Evolutionary conservation across 1,140 invertebrate genomes (phyloP).

Genomic region (Aphelinus atriplicis): DNA sequence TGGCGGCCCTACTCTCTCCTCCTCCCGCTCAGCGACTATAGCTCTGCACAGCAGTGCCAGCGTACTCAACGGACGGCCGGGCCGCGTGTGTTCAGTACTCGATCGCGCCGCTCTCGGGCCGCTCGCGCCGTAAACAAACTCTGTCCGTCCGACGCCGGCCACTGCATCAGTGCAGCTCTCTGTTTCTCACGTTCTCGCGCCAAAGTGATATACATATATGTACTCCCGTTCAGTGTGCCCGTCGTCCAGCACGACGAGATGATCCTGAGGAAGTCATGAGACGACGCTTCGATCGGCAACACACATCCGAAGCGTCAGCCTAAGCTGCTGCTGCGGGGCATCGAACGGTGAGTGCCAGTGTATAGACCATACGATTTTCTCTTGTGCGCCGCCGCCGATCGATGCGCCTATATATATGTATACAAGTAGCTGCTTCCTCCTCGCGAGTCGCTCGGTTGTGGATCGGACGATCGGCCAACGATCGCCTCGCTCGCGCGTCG

Average conservation of each 20-base stretch:
- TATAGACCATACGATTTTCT: too few relatives aligned
- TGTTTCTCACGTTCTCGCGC: not conserved
- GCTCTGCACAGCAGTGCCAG: not conserved
- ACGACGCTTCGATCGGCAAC: not conserved
- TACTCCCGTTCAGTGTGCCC: not conserved
- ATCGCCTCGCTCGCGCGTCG: too few relatives aligned
- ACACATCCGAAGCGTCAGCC: slow-evolving; percentile 10
- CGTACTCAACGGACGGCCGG: slow-evolving; percentile 1
- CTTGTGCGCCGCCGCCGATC: too few relatives aligned
- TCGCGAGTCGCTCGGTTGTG: too few relatives aligned
- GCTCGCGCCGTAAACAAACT: slow-evolving; percentile 28
- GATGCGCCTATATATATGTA: too few relatives aligned
- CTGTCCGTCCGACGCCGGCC: not conserved
- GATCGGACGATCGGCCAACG: too few relatives aligned
- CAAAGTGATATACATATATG: not conserved
- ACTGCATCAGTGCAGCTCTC: too few relatives aligned
- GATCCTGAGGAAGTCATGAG: slow-evolving; percentile 2
- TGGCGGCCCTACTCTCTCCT: not conserved
- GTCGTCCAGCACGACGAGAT: not conserved
- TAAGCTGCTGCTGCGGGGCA: not conserved
- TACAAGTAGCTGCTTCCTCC: too few relatives aligned
- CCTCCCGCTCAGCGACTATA: not conserved
- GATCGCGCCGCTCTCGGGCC: slow-evolving; percentile 20
- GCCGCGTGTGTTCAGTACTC: slow-evolving; percentile 19
- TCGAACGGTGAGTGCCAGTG: not conserved